These are phyloP conservation scores for Patagioenas fasciata DNA, from an alignment of 2,113 vertebrate genomes.

Conservation along the genomic window DNA sequence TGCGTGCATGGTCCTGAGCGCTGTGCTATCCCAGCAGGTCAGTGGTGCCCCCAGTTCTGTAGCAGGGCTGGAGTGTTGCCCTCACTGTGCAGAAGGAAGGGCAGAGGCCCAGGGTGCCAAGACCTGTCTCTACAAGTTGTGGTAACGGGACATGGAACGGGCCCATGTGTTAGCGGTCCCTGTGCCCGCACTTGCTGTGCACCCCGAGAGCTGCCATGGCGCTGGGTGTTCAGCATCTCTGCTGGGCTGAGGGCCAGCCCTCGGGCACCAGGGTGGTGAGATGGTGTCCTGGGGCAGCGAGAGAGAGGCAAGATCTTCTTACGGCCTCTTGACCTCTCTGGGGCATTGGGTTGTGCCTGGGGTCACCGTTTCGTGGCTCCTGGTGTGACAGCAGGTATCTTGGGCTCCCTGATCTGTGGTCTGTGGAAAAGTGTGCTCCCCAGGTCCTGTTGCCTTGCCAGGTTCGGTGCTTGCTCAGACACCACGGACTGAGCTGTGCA, in stretches of 20 bases:
- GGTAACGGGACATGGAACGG: fast-evolving
- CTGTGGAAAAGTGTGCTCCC: not conserved
- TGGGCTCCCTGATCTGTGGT: not conserved
- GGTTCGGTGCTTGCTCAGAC: not conserved
- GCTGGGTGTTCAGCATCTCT: not conserved
- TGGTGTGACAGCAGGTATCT: fast-evolving
- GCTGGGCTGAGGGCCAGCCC: not conserved
- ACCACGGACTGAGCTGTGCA: not conserved
- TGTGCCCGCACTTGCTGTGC: not conserved
- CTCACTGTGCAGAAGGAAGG: not conserved
- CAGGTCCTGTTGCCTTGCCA: not conserved
- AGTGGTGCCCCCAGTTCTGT: not conserved
- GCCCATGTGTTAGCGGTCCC: not conserved
- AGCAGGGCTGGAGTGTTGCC: not conserved
- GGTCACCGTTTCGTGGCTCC: not conserved
- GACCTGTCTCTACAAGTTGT: not conserved
- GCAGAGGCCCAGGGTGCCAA: not conserved
- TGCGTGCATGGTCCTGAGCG: not conserved
- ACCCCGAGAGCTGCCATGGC: not conserved
- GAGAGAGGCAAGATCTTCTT: not conserved
- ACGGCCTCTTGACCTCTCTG: not conserved
- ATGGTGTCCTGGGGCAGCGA: not conserved
- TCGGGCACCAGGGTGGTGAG: not conserved
- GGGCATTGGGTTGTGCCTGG: no score
- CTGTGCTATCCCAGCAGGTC: fast-evolving